Conservation (phyloP, 2,797 vertebrate species). For the Chaetophractus vellerosus region DNA sequence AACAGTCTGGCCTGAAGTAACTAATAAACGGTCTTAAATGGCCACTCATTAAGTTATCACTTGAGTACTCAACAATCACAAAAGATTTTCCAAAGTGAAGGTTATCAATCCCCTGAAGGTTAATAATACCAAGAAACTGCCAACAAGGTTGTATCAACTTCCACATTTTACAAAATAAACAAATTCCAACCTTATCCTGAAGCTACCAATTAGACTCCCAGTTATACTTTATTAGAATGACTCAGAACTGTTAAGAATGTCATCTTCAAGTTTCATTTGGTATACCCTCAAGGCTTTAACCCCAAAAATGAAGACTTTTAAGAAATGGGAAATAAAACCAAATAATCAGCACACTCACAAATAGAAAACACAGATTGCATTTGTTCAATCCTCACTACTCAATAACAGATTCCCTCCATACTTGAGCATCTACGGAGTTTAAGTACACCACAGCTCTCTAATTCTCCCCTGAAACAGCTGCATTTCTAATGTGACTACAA, state of each 20-base stretch:
- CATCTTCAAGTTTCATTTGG: slow-evolving; percentile 11
- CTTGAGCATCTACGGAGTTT: not conserved
- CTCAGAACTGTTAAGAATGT: not conserved
- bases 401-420: slow-evolving; percentile 27
- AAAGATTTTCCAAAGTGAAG: slow-evolving; percentile 48
- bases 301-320: not conserved
- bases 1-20: slow-evolving; percentile 1
- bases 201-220: not conserved
- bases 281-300: not conserved
- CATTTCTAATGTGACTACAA: slow-evolving; percentile 59
- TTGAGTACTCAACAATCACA: not conserved
- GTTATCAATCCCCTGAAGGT: slow-evolving; percentile 31
- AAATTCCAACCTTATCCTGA: not conserved
- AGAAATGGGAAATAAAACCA: slow-evolving; percentile 37
- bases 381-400: slow-evolving; percentile 71
- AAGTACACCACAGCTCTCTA: slow-evolving; percentile 61
- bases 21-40: slow-evolving; percentile 28
- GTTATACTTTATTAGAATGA: not conserved
- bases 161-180: slow-evolving; percentile 61
- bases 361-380: slow-evolving; percentile 51
- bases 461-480: slow-evolving; percentile 43
- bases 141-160: slow-evolving; percentile 7
- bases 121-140: slow-evolving; percentile 14
- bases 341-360: slow-evolving; percentile 49
- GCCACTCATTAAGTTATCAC: slow-evolving; percentile 32